Evolutionary conservation across 1,140 invertebrate genomes (phyloP).

Genomic region (Diabrotica virgifera): DNA sequence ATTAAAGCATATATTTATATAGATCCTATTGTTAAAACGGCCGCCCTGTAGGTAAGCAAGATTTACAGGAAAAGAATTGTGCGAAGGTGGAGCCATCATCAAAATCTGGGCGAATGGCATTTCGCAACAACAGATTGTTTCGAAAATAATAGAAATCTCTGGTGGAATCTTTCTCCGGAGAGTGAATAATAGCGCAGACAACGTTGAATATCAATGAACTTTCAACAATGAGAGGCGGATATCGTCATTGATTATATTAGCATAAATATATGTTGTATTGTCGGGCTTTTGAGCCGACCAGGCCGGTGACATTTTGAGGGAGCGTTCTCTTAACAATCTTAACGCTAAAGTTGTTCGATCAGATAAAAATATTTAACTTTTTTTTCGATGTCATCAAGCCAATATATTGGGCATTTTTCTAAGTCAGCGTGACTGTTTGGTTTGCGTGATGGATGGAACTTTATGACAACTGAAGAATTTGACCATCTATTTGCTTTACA

Average conservation of each 20-base stretch:
- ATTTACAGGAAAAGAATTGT: neutral
- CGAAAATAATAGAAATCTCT: constrained; percentile 3
- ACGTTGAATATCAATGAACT: constrained; percentile 26
- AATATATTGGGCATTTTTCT: neutral
- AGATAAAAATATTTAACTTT: constrained; percentile 15
- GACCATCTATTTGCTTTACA: too few relatives aligned
- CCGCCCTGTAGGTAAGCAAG: neutral
- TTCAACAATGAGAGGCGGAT: constrained; percentile 28
- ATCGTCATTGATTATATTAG: constrained; percentile 23
- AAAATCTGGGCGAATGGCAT: constrained; percentile 1
- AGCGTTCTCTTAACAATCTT: constrained; percentile 13
- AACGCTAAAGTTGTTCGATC: constrained; percentile 16
- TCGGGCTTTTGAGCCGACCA: constrained; percentile 4
- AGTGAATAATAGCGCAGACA: constrained; percentile 18
- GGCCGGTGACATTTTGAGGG: constrained; percentile 24
- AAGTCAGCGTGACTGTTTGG: too few relatives aligned
- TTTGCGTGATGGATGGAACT: too few relatives aligned
- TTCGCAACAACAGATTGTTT: neutral
- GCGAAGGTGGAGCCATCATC: constrained; percentile 1
- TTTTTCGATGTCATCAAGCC: constrained; percentile 1
- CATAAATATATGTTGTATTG: constrained; percentile 30
- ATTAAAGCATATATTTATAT: too few relatives aligned
- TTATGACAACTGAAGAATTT: too few relatives aligned
- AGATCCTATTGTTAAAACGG: too few relatives aligned
- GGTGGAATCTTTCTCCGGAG: constrained; percentile 1